Evolutionary conservation across 2,888 invertebrate species (phyloP).

Genomic region (Heliconius erato): DNA sequence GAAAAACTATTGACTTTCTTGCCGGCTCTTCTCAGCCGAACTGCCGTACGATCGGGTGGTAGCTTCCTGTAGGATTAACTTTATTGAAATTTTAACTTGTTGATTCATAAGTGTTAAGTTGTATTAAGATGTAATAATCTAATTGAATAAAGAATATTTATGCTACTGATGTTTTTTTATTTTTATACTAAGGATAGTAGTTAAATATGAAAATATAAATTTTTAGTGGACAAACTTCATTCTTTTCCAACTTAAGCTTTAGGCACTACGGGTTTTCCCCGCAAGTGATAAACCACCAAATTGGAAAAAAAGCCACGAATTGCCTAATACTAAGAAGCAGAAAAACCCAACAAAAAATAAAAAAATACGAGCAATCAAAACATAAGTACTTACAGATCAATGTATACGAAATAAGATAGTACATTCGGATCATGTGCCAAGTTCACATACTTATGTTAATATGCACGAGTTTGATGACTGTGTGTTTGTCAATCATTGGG

Average conservation of each 20-base stretch:
- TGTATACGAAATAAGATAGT: neutral
- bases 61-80: neutral
- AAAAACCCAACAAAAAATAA: neutral
- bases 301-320: too few relatives aligned
- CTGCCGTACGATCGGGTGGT: neutral
- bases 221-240: neutral
- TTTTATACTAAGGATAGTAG: too few relatives aligned
- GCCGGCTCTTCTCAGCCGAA: neutral
- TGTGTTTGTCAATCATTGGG: constrained; percentile 2
- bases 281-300: too few relatives aligned
- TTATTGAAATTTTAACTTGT: too few relatives aligned
- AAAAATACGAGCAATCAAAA: too few relatives aligned
- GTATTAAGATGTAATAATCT: too few relatives aligned
- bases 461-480: neutral
- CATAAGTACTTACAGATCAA: neutral
- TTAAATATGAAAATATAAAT: neutral
- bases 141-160: neutral
- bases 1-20: neutral
- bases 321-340: neutral
- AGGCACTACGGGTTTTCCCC: neutral
- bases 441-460: constrained; percentile 21
- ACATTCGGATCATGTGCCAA: constrained; percentile 29
- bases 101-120: too few relatives aligned
- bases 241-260: neutral
- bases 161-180: too few relatives aligned